Base-by-base conservation (phyloP, 2,113 vertebrate genomes). In the Salvelinus alpinus region DNA sequence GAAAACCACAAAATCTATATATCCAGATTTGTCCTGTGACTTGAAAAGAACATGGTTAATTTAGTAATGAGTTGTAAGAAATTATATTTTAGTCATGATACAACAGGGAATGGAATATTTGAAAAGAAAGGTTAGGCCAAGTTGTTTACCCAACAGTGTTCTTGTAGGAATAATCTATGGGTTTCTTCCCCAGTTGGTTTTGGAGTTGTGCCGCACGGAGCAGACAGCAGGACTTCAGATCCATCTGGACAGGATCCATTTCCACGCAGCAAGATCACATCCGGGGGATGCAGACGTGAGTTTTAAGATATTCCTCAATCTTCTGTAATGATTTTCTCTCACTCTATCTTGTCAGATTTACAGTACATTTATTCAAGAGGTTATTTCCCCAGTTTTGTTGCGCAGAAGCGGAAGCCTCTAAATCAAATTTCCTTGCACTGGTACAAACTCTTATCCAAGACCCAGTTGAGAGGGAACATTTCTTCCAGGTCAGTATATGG, bases 371-470 rank as follows among this genome's bases (percentile, higher is more conserved):
- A 54, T 18, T 54, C 4, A 54, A 54, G 14, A 5, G 16, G 3
- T 54, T 54, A 5, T 18, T 54, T 16, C 16, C 67, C 25, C 5
- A 75, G 59, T 65, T 18, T 59, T 71, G 2, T 80, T 88, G 91
- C 74, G 71, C 81, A 48, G 90, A 91, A 25, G 74, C 92, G 48
- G 90, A 88, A 80, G 82, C 80, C 57, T 90, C 87, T 69, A 88
- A 91, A 73, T 80, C 86, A 47, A 92, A 89, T 31, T 92, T 92
- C 70, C 76, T 90, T 16, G 84, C 88, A 4, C 87, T 93, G 25
- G 86, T 93, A 57, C 90, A 90, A 78, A 91, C 86, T 48, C 80
- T 94, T 48, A 82, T 93, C 25, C 92, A 90, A 82, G 90, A 93
- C 76, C 90, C 92, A 3, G 74, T 76, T 6, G 90, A 93, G 72